A percentile compares a stretch with the other conserved stretches of the same genome.
Evolutionary conservation across 2,113 vertebrate species (phyloP).

Genomic region (Notothenia rossii): DNA sequence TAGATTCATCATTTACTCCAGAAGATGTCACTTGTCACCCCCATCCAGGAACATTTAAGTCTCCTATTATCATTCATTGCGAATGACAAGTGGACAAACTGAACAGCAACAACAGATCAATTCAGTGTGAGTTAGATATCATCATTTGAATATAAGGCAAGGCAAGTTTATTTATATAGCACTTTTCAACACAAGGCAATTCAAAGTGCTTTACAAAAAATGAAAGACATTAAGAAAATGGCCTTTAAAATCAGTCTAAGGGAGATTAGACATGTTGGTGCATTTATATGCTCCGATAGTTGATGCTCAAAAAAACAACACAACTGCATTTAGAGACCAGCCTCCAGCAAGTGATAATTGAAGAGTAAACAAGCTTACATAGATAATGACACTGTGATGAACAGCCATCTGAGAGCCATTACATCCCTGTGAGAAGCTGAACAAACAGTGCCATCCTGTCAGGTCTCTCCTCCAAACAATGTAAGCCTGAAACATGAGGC

Average conservation of each 20-base stretch:
- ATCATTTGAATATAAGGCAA: background rate
- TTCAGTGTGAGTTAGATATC: background rate
- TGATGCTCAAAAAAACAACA: background rate
- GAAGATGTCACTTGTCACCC: slow-evolving; percentile 40
- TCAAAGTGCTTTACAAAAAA: no score
- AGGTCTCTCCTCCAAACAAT: background rate
- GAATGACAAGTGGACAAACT: background rate
- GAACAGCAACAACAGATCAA: slow-evolving; percentile 6
- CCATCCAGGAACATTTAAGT: background rate
- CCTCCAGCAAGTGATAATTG: background rate
- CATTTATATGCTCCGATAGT: background rate
- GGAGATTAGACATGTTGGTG: background rate
- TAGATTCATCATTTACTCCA: slow-evolving; percentile 36
- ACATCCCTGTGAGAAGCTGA: slow-evolving; percentile 5
- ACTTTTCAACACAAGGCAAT: no score
- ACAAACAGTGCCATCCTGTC: background rate
- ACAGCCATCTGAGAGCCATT: background rate
- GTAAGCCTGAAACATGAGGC: background rate
- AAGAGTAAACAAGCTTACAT: slow-evolving; percentile 1
- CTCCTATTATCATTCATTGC: background rate
- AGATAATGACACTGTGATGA: background rate
- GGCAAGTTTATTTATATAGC: no score
- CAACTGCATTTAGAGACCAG: background rate
- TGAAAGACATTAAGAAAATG: no score
- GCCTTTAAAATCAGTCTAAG: background rate